These are phyloP conservation scores for Atta colombica DNA, from an alignment of 1,140 invertebrate species.

Conservation along the genomic window DNA sequence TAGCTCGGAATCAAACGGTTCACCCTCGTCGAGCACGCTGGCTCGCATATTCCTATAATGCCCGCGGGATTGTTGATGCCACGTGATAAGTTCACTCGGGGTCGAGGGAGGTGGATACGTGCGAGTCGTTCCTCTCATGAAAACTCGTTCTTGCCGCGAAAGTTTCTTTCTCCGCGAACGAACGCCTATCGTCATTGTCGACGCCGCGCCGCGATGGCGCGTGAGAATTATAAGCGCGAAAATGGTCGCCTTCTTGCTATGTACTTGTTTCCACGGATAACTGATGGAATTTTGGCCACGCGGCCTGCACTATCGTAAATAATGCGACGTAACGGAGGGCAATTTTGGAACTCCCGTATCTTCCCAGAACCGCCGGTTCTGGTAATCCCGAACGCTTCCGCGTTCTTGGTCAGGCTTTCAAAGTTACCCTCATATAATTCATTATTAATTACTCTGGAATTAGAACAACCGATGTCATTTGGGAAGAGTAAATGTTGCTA, in stretches of 20 bases:
- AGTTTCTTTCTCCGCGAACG: neutral
- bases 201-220: neutral
- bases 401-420: neutral
- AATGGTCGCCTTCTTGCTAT: neutral
- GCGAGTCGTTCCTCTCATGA: constrained; percentile 7
- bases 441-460: constrained; percentile 41
- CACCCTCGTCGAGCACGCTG: constrained; percentile 35
- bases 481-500: neutral
- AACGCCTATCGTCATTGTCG: neutral
- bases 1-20: constrained; percentile 71
- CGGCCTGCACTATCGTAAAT: constrained; percentile 45
- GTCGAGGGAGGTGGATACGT: constrained; percentile 35
- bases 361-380: neutral
- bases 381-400: neutral
- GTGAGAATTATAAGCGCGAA: constrained; percentile 3
- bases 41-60: constrained; percentile 37
- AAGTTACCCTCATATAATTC: constrained; percentile 29
- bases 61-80: constrained; percentile 38
- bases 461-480: constrained; percentile 20
- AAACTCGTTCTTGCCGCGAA: neutral
- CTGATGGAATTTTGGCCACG: constrained; percentile 51
- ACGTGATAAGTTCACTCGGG: constrained; percentile 37
- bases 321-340: constrained; percentile 22
- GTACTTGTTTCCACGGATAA: constrained; percentile 9
- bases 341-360: constrained; percentile 23